Percentiles rank a stretch among this genome's conserved stretches.
phyloP scores from a whole-genome alignment of 2,888 invertebrate genomes.

The Lasioglossum pauxillum region DNA sequence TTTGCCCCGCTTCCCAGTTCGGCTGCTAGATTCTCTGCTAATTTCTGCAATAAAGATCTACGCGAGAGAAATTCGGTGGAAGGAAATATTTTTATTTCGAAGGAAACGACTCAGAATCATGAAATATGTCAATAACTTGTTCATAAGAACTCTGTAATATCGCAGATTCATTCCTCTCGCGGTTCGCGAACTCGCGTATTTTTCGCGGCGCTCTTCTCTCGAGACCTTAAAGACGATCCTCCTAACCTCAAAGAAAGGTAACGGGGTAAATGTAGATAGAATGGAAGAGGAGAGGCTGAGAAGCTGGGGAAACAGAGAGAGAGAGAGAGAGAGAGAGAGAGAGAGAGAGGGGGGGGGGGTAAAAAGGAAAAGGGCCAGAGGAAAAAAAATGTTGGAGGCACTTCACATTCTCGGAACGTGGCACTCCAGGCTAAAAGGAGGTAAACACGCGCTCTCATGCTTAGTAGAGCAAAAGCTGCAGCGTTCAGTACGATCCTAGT shows the following conservation, averaged over 20 bases:
- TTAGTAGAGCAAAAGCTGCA: conserved; percentile 64
- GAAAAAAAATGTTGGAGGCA: conserved; percentile 54
- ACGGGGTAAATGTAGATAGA: conserved; percentile 6
- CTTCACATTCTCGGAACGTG: conserved; percentile 72
- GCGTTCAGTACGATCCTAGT: conserved; percentile 45
- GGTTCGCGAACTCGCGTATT: not conserved
- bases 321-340: conserved; percentile 17
- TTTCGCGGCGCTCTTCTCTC: not conserved
- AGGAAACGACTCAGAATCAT: not conserved
- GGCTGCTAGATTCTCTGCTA: not conserved
- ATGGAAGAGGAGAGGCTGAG: conserved; percentile 7
- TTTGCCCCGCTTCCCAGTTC: not conserved
- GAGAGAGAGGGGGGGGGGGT: not conserved
- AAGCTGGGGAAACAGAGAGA: not conserved
- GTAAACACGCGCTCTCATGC: conserved; percentile 74
- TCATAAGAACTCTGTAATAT: not conserved
- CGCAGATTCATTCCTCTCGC: not conserved
- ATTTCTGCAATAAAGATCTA: not conserved
- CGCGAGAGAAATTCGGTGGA: not conserved
- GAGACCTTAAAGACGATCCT: conserved; percentile 27
- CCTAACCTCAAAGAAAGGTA: conserved; percentile 13
- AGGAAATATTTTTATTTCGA: not conserved
- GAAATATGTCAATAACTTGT: not conserved
- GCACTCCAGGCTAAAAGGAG: conserved; percentile 75
- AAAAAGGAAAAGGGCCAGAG: conserved; percentile 33